Evolutionary conservation across 2,888 invertebrate genomes (phyloP), one percentile per base, ranked within the genome.

Genomic region (Yponomeuta malinellus): DNA sequence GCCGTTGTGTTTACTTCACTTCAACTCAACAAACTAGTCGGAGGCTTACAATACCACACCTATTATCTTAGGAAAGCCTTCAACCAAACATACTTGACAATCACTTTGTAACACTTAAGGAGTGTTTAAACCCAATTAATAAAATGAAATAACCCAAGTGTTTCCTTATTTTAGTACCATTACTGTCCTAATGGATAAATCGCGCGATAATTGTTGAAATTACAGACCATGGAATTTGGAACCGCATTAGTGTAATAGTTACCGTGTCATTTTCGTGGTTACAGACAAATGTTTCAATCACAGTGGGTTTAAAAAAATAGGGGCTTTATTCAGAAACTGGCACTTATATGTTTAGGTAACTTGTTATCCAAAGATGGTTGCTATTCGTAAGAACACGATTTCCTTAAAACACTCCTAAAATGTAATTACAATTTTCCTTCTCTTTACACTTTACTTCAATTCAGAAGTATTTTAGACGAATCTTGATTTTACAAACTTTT

Each of bases 221-320:
- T 76, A 75, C 72, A 77, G 74, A 71, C 23, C 15, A 68, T 48
- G 23, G 43, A 48, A 48, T 48, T 1, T n/a, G 23, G 48, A 59
- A 52, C 52, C 31, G 23, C 12, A 68, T 68, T 31, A 68, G 10
- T 70, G 68, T 73, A 70, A 70, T 68, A 23, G 71, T 66, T 63
- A 69, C 43, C 71, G 71, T 31, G 64, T 70, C 59, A 70, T 73
- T 75, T 75, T 73, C 74, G 73, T 75, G 75, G 76, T 75, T 74
- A 76, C 72, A 10, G 29, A 31, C 52, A 68, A 68, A 68, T 29
- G 12, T 68, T 59, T 15, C 52, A 15, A 59, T 59, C 15, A 15
- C 15, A 5, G 52, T 15, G 15, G 15, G 52, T 59, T 0, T 59
- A 15, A 59, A 59, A 12, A 0, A 12, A 15, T 59, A 15, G 10